Conservation (phyloP, 2,113 vertebrate genomes). For the Eulemur rufifrons region DNA sequence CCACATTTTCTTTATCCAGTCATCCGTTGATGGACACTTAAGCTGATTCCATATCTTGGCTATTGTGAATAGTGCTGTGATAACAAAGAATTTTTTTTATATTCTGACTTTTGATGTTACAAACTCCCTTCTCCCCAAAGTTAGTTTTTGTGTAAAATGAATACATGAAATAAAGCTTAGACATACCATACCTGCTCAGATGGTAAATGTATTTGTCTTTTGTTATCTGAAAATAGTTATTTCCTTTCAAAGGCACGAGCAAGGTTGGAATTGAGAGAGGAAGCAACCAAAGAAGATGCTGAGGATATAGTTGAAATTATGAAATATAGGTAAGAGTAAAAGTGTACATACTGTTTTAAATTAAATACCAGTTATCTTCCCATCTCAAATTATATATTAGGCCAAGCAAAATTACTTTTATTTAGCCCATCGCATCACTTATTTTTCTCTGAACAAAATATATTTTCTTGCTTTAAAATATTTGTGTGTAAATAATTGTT, state of each 20-base stretch:
- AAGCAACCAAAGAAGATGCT: slow-evolving; percentile 92
- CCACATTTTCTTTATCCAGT: no score
- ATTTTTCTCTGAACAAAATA: not conserved
- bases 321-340: slow-evolving; percentile 93
- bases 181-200: not conserved
- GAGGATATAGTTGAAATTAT: slow-evolving; percentile 98
- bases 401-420: slow-evolving; percentile 27
- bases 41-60: no score
- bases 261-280: slow-evolving; percentile 95
- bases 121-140: not conserved
- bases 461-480: slow-evolving; percentile 10
- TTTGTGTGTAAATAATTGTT: not conserved
- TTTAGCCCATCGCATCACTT: not conserved
- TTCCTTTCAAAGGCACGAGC: slow-evolving; percentile 90
- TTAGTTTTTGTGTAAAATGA: slow-evolving; percentile 42
- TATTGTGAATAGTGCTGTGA: not conserved
- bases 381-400: not conserved
- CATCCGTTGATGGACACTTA: no score
- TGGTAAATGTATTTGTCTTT: not conserved
- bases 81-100: not conserved
- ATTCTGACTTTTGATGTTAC: not conserved
- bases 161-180: slow-evolving; percentile 23
- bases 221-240: slow-evolving; percentile 38
- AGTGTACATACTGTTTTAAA: slow-evolving; percentile 30
- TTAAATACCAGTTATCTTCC: not conserved